Conservation (phyloP, 1,140 invertebrate species). For the Cydia pomonella region DNA sequence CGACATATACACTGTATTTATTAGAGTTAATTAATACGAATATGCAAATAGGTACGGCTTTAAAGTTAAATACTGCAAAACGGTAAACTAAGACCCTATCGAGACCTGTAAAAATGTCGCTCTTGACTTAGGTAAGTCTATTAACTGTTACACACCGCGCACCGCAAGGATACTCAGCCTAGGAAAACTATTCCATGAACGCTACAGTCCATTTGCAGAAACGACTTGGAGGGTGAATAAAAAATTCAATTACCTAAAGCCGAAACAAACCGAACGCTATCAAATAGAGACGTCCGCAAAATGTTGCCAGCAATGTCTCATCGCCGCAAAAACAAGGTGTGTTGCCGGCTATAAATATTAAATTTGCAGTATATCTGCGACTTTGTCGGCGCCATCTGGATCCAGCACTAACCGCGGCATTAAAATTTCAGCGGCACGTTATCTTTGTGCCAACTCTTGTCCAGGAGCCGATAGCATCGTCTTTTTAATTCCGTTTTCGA, state of each 20-base stretch:
- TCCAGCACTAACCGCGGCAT: slow-evolving; percentile 62
- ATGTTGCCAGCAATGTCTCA: slow-evolving; percentile 51
- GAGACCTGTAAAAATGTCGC: no score
- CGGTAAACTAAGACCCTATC: no score
- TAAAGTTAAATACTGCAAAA: no score
- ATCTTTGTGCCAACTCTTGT: slow-evolving; percentile 56
- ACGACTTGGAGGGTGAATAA: slow-evolving; percentile 26
- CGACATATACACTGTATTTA: no score
- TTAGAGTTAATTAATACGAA: no score
- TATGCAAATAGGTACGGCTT: no score
- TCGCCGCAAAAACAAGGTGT: slow-evolving; percentile 61
- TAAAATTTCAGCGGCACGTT: slow-evolving; percentile 69
- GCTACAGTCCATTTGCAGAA: slow-evolving; percentile 1
- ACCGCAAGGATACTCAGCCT: background rate
- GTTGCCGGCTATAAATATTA: slow-evolving; percentile 70
- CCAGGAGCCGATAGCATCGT: slow-evolving; percentile 49
- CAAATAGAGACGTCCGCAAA: slow-evolving; percentile 42
- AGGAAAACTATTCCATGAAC: slow-evolving; percentile 32
- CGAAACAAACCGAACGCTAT: slow-evolving; percentile 29
- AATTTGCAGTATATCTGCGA: slow-evolving; percentile 64
- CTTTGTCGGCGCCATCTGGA: slow-evolving; percentile 63
- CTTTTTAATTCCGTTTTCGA: slow-evolving; percentile 40
- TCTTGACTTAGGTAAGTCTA: no score
- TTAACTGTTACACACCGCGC: background rate
- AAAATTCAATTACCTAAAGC: slow-evolving; percentile 39